A percentile compares a stretch with the other conserved stretches of the same genome.
phyloP scores from a whole-genome alignment of 1,140 invertebrate species.

The Triops longicaudatus region DNA sequence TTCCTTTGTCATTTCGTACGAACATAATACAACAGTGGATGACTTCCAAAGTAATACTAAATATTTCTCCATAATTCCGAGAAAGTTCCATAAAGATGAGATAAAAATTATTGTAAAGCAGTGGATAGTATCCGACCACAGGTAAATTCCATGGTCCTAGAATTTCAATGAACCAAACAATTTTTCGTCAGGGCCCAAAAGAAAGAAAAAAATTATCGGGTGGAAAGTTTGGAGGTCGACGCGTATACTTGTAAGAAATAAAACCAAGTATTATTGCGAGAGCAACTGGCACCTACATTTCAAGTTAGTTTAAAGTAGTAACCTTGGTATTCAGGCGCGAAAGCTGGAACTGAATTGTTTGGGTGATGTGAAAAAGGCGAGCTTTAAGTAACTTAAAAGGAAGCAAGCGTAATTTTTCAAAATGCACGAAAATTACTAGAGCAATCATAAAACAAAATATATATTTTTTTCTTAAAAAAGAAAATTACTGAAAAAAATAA shows the following conservation, averaged over 20 bases:
- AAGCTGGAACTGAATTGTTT: too few species aligned
- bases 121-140: constrained; percentile 29
- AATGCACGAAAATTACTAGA: too few species aligned
- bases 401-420: too few species aligned
- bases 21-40: constrained; percentile 31
- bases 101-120: constrained; percentile 24
- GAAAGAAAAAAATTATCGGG: not conserved
- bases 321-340: too few species aligned
- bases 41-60: constrained; percentile 25
- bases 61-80: constrained; percentile 28
- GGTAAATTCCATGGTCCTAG: constrained; percentile 30
- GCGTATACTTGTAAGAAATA: not conserved
- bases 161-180: constrained; percentile 2
- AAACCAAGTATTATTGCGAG: not conserved
- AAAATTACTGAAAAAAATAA: not conserved
- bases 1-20: constrained; percentile 23
- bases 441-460: too few species aligned
- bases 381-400: too few species aligned
- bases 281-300: not conserved
- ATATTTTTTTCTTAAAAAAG: not conserved
- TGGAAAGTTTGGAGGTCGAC: not conserved
- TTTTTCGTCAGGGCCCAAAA: not conserved
- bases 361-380: too few species aligned
- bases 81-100: constrained; percentile 22
- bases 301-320: too few species aligned